phyloP scores from a whole-genome alignment of 2,113 vertebrate species.

The Silurus glanis region DNA sequence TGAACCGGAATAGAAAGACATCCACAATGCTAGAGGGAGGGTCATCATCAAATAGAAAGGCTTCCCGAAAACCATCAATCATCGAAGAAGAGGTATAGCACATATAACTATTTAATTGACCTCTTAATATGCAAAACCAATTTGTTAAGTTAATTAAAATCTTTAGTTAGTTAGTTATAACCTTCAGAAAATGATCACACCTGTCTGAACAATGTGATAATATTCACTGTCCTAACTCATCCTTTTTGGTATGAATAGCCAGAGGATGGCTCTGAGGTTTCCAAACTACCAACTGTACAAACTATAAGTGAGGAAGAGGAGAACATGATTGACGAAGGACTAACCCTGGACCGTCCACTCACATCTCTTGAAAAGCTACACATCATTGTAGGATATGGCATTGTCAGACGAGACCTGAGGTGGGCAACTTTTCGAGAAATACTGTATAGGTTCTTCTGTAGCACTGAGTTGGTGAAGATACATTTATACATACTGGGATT shows the following conservation, averaged over 20 bases:
- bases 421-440: conserved; percentile 53
- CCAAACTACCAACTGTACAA: conserved; percentile 63
- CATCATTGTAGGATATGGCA: conserved; percentile 85
- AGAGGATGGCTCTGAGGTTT: conserved; percentile 42
- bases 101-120: background rate
- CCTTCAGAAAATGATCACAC: background rate
- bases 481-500: background rate
- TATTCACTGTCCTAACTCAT: conserved; percentile 43
- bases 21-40: conserved; percentile 50
- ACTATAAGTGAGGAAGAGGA: conserved; percentile 73
- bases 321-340: conserved; percentile 66
- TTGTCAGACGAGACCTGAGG: conserved; percentile 85
- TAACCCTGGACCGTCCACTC: conserved; percentile 80
- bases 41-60: conserved; percentile 7
- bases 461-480: background rate
- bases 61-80: conserved; percentile 63
- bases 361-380: conserved; percentile 91
- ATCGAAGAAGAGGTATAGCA: conserved; percentile 69
- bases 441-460: background rate
- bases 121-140: background rate
- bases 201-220: background rate
- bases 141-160: background rate
- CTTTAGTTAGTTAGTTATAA: background rate
- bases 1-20: conserved; percentile 62
- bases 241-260: conserved; percentile 5